Base-by-base conservation (phyloP, 2,113 vertebrate species). In the Chaetorhynchus papuensis region DNA sequence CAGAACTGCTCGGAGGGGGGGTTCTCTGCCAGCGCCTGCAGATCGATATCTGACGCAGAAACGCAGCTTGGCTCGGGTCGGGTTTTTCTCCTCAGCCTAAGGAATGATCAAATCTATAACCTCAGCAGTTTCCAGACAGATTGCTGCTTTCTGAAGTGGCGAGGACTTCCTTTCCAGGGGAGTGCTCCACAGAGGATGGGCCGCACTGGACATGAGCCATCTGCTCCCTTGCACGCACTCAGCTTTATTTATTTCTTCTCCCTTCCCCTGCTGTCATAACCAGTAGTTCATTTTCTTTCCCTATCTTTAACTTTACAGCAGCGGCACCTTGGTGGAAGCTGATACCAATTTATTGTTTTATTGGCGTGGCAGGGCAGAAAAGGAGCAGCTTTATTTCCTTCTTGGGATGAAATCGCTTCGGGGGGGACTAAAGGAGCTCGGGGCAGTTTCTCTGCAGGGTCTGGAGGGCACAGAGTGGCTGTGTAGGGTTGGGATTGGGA, bases 261-360 rank as follows among this genome's bases (percentile, higher is more conserved):
- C 53, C 16, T 71, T 54, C 53, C 52, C 26, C 65, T 45, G 54
- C 84, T 81, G 78, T 52, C 92, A 92, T 83, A 94, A 96, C 90
- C 92, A 96, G 95, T 94, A 95, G 96, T 95, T 93, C 28, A 52
- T 63, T 68, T 74, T 89, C 84, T 81, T 87, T 89, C 65, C 71
- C 10, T 47, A 49, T 96, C 94, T 90, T 56, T n/a, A 30, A 49
- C 66, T 79, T 65, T 77, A 94, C 45, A 91, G 93, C 89, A 11
- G 84, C 4, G 12, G 89, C 49, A 66, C 69, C 92, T 93, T 68
- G 41, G 78, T 91, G 88, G 78, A 19, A 74, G 66, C 6, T n/a
- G 84, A 94, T 96, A 91, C 8, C 26, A 37, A 78, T 9, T 89
- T 84, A 77, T 60, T 39, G 93, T 31, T 95, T 96, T 97, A 95